Conservation (phyloP, 1,140 invertebrate genomes). For the Papilio xuthus region DNA sequence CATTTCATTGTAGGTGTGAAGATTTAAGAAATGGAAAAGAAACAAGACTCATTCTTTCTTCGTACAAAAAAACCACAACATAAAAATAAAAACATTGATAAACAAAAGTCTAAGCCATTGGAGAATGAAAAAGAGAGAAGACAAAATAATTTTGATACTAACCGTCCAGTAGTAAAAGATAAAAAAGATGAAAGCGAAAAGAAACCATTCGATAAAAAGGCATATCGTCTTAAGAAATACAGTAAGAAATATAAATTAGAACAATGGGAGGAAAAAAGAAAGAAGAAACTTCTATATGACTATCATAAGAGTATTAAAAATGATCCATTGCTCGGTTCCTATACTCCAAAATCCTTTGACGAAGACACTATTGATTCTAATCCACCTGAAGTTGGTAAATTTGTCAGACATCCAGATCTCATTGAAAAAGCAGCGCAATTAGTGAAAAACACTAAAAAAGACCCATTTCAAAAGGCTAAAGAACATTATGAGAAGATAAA, state of each 20-base stretch:
- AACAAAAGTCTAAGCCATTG: constrained; percentile 45
- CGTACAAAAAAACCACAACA: constrained; percentile 54
- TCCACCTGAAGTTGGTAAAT: constrained; percentile 57
- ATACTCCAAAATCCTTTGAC: constrained; percentile 70
- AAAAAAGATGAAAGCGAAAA: constrained; percentile 53
- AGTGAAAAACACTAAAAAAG: constrained; percentile 53
- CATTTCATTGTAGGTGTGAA: constrained; percentile 76
- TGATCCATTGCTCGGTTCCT: constrained; percentile 64
- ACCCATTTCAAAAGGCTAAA: constrained; percentile 81
- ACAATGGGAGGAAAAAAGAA: constrained; percentile 84
- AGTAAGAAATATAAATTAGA: constrained; percentile 86
- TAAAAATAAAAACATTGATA: constrained; percentile 41
- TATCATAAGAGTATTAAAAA: constrained; percentile 83
- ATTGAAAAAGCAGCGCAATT: constrained; percentile 56
- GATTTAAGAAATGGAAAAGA: constrained; percentile 64
- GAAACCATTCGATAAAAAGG: constrained; percentile 85
- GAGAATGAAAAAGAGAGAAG: constrained; percentile 49
- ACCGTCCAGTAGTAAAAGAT: constrained; percentile 46
- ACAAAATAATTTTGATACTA: constrained; percentile 57
- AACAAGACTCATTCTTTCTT: constrained; percentile 65
- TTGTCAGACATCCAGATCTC: constrained; percentile 75
- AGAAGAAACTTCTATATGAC: constrained; percentile 79
- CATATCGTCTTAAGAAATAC: constrained; percentile 85
- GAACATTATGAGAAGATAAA: constrained; percentile 81
- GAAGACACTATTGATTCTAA: constrained; percentile 58